Conservation (phyloP, 2,888 invertebrate species). For the Caenorhabditis virilis region DNA sequence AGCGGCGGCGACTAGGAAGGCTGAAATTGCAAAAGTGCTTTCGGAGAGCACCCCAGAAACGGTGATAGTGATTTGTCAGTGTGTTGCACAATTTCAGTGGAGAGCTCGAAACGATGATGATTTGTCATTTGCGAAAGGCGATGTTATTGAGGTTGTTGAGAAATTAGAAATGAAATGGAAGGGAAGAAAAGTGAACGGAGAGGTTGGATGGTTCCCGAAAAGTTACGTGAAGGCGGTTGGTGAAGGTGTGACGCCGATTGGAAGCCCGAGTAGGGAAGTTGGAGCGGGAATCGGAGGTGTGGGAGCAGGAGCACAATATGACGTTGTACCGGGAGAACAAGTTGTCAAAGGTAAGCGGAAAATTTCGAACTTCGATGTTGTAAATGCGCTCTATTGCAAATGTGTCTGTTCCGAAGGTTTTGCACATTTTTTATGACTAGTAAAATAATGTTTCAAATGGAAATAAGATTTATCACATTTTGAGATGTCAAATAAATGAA, state of each 20-base stretch:
- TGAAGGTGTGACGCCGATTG: not conserved
- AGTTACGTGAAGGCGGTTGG: constrained; percentile 62
- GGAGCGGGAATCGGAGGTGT: not conserved
- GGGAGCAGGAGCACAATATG: constrained; percentile 11
- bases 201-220: constrained; percentile 69
- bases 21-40: constrained; percentile 19
- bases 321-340: constrained; percentile 25
- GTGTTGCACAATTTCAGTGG: constrained; percentile 72
- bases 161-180: constrained; percentile 77
- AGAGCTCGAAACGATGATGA: constrained; percentile 75
- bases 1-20: constrained; percentile 25
- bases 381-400: not conserved
- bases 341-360: not conserved
- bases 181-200: constrained; percentile 71
- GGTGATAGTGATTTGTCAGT: constrained; percentile 35
- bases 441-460: no score
- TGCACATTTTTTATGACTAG: no score
- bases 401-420: no score
- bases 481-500: no score
- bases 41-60: constrained; percentile 15
- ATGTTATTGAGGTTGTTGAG: constrained; percentile 74
- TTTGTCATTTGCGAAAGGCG: constrained; percentile 75
- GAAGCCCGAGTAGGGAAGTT: not conserved
- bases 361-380: not conserved
- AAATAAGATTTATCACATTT: no score